Percentiles rank a stretch among this genome's conserved stretches.
These are phyloP conservation scores for Cheiracanthium punctorium DNA, from an alignment of 2,888 invertebrate species.

Conservation along the genomic window DNA sequence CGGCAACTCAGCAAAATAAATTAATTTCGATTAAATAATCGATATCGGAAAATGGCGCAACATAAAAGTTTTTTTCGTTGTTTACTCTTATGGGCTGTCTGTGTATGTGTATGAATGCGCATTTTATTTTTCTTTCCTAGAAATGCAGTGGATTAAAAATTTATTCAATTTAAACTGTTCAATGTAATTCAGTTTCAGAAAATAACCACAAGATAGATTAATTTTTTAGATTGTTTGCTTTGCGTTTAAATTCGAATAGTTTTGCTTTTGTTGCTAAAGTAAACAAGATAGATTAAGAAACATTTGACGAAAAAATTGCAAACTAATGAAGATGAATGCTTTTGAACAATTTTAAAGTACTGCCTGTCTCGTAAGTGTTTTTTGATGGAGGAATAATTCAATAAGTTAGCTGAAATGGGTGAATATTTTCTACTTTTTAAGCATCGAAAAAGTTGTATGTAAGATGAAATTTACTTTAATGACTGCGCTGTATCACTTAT, in stretches of 20 bases:
- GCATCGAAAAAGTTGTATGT: too few relatives aligned
- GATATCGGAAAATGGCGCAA: slow-evolving; percentile 15
- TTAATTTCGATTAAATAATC: slow-evolving; percentile 17
- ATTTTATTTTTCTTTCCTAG: background rate
- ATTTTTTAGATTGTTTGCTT: background rate
- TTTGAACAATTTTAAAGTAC: background rate
- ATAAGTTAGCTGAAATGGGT: too few relatives aligned
- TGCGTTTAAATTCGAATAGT: background rate
- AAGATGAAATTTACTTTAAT: too few relatives aligned
- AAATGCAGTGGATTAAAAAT: slow-evolving; percentile 7
- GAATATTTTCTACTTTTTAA: too few relatives aligned
- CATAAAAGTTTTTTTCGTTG: background rate
- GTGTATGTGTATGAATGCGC: background rate
- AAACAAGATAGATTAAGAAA: background rate
- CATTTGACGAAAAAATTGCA: background rate
- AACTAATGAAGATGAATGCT: background rate
- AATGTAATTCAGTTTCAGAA: background rate
- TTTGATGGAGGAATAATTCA: too few relatives aligned
- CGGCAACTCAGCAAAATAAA: slow-evolving; percentile 7
- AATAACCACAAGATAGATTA: background rate
- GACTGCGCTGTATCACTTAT: too few relatives aligned
- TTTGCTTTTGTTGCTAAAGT: background rate
- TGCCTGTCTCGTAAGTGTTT: too few relatives aligned
- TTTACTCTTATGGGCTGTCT: background rate
- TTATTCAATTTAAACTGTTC: background rate